Conservation (phyloP, 2,113 vertebrate genomes). For the Otis tarda region DNA sequence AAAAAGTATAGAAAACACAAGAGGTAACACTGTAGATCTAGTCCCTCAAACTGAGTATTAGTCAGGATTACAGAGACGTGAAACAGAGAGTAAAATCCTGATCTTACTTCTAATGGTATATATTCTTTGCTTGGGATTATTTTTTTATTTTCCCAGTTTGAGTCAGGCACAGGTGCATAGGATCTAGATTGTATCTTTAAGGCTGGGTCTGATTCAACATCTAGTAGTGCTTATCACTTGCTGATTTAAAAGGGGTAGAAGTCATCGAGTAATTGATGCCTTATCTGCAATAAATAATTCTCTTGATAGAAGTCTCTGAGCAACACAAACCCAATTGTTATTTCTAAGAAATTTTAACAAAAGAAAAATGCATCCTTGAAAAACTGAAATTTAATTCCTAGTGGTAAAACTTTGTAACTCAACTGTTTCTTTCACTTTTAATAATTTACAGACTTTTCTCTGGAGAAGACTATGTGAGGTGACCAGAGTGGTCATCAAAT, state of each 20-base stretch:
- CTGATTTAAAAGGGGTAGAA: constrained; percentile 39
- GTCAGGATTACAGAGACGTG: background rate
- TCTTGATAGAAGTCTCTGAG: constrained; percentile 21
- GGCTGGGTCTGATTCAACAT: background rate
- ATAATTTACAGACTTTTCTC: background rate
- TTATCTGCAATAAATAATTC: constrained; percentile 29
- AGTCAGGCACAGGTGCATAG: background rate
- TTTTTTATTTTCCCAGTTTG: background rate
- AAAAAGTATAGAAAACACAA: constrained; percentile 13
- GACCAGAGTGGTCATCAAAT: background rate
- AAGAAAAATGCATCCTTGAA: constrained; percentile 27
- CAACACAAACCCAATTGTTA: constrained; percentile 4
- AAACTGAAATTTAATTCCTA: constrained; percentile 3
- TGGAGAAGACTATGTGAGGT: background rate
- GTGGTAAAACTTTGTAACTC: constrained; percentile 6
- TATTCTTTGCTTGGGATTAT: background rate
- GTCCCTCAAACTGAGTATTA: background rate
- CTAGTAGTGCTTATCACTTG: background rate
- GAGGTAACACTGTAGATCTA: background rate
- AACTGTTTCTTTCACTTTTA: background rate
- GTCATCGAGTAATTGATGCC: background rate
- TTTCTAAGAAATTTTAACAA: constrained; percentile 35
- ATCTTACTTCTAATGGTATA: background rate
- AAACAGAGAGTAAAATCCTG: background rate
- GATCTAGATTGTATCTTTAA: background rate